Conservation (phyloP, 2,797 vertebrate genomes). For the Pseudochirops corinnae region DNA sequence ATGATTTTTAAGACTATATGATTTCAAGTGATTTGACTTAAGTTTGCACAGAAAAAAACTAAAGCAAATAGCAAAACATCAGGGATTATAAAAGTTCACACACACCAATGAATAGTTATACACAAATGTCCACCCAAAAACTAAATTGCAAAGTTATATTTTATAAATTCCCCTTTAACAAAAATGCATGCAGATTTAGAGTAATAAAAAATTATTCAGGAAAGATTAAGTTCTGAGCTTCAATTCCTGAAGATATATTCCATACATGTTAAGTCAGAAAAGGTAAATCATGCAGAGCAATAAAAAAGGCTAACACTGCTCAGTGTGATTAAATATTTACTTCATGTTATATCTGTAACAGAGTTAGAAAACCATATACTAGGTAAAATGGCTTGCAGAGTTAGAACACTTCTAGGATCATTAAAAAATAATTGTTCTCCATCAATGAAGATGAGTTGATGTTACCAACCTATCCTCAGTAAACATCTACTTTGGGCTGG, state of each 20-base stretch:
- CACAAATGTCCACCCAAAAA: constrained; percentile 55
- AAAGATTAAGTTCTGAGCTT: constrained; percentile 69
- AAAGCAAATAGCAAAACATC: not conserved
- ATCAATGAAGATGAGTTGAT: not conserved
- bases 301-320: constrained; percentile 75
- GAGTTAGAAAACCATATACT: constrained; percentile 70
- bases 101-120: constrained; percentile 40
- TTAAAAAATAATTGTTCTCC: constrained; percentile 53
- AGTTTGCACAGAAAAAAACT: constrained; percentile 4
- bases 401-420: constrained; percentile 59
- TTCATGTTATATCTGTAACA: constrained; percentile 72
- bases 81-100: constrained; percentile 28
- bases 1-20: not conserved
- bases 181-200: constrained; percentile 60
- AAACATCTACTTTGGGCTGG: not conserved
- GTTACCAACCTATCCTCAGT: constrained; percentile 24
- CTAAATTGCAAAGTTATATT: constrained; percentile 68
- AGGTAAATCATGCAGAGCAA: constrained; percentile 71
- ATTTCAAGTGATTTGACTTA: not conserved
- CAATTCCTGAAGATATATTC: constrained; percentile 64
- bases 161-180: constrained; percentile 62
- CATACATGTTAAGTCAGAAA: constrained; percentile 70
- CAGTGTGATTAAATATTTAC: constrained; percentile 82
- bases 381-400: constrained; percentile 59
- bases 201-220: constrained; percentile 62